Evolutionary conservation across 1,140 invertebrate species (phyloP), one percentile per base, ranked within the genome.

Genomic region (Conopomorpha cramerella): DNA sequence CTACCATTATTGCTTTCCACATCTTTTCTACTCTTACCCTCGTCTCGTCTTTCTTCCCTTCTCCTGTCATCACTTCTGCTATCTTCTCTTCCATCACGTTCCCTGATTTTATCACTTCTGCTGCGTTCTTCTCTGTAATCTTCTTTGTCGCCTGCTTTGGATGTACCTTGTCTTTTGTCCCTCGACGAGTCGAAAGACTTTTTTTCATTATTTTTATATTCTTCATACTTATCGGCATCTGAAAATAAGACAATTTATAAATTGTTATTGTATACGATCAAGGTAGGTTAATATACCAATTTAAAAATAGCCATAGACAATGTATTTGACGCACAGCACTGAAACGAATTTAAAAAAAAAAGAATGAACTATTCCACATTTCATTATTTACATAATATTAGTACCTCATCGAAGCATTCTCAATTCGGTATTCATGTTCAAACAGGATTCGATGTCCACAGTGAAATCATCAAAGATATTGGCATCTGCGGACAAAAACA

Each of bases 211-310:
- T 77, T 80, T 49, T 86, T 87, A 40, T 85, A 87, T 48, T 86
- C 80, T 46, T 87, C 82, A 56, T 82, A 89, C 38, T 85, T 86
- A 15, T 80, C 82, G 2, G 81, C 74, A 79, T 89, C 87, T 89
- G 47, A 43, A 80, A 79, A 66, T 29, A 65, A 54, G n/a, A n/a
- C n/a, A n/a, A n/a, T n/a, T n/a, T n/a, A n/a, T n/a, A n/a, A n/a
- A n/a, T n/a, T n/a, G n/a, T n/a, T n/a, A n/a, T n/a, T n/a, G n/a
- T n/a, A n/a, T n/a, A n/a, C n/a, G n/a, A n/a, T n/a, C n/a, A n/a
- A n/a, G n/a, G n/a, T n/a, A n/a, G n/a, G n/a, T n/a, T n/a, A n/a
- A n/a, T n/a, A n/a, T n/a, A n/a, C n/a, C n/a, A n/a, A n/a, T n/a
- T n/a, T n/a, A n/a, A n/a, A n/a, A n/a, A n/a, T n/a, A n/a, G n/a